Evolutionary conservation across 2,888 invertebrate genomes (phyloP).

Genomic region (Drosophila ezoana): DNA sequence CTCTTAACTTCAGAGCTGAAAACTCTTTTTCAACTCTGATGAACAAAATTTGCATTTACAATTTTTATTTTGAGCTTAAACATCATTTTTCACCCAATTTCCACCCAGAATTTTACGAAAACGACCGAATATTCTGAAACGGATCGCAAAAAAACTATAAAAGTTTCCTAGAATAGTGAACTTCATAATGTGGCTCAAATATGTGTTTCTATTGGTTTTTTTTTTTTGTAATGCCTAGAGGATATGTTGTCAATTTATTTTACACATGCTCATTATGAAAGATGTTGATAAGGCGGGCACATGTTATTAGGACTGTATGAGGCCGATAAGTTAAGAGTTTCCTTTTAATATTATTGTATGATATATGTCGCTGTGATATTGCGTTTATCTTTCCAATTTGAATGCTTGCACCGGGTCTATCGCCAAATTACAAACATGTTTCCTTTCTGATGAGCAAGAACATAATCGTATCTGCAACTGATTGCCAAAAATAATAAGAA

Average conservation of each 20-base stretch:
- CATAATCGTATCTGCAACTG: constrained; percentile 22
- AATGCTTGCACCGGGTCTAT: constrained; percentile 26
- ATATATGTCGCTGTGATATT: constrained; percentile 6
- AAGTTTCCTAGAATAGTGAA: too few species aligned
- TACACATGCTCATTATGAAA: constrained; percentile 44
- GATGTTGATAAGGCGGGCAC: constrained; percentile 17
- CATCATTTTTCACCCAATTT: too few species aligned
- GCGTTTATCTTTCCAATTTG: constrained; percentile 53
- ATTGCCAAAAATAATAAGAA: constrained; percentile 33
- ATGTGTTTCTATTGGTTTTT: too few species aligned
- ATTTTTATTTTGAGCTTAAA: too few species aligned
- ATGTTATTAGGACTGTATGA: background rate
- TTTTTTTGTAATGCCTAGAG: background rate
- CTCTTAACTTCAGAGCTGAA: background rate
- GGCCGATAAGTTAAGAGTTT: constrained; percentile 13
- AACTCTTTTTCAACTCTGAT: background rate
- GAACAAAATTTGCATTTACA: background rate
- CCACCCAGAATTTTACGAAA: too few species aligned
- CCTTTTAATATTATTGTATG: constrained; percentile 16
- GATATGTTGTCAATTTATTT: constrained; percentile 28
- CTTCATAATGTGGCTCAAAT: too few species aligned
- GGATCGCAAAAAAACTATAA: too few species aligned
- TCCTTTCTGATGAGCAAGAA: constrained; percentile 14
- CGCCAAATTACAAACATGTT: constrained; percentile 27
- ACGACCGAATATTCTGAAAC: too few species aligned